phyloP scores from a whole-genome alignment of 2,888 invertebrate species.

The Myopa testacea region DNA sequence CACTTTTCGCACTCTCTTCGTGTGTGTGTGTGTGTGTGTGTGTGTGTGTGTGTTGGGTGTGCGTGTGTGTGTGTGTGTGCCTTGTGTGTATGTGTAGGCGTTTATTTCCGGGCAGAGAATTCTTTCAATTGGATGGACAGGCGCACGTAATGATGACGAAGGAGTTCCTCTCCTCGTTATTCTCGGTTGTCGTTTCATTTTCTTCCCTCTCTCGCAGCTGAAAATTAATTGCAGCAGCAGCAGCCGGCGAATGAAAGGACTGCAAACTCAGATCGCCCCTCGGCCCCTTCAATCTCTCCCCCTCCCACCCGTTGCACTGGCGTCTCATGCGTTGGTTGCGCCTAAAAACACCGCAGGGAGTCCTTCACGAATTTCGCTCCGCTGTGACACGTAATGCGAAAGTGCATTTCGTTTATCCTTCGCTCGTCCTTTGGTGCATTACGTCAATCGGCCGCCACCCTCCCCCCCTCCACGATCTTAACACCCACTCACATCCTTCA shows the following conservation, averaged over 20 bases:
- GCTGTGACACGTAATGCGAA: conserved; percentile 45
- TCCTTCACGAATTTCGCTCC: background rate
- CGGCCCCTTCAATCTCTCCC: background rate
- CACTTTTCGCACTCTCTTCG: background rate
- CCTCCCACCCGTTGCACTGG: background rate
- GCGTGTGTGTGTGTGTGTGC: background rate
- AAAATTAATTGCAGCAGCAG: conserved; percentile 36
- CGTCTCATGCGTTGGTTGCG: background rate
- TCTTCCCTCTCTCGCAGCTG: conserved; percentile 14
- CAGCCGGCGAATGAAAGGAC: conserved; percentile 30
- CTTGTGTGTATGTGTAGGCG: conserved; percentile 34
- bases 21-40: background rate
- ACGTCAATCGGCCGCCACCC: background rate
- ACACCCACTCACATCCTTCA: too few species aligned
- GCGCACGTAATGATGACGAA: conserved; percentile 38
- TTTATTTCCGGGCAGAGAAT: conserved; percentile 15
- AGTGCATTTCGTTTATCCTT: conserved; percentile 42
- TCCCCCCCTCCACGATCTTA: background rate
- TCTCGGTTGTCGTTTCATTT: conserved; percentile 2
- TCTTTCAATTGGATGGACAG: conserved; percentile 34
- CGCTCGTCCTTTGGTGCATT: conserved; percentile 18
- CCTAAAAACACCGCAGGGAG: conserved; percentile 29
- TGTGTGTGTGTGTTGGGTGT: background rate
- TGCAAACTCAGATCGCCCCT: background rate
- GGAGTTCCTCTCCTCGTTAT: conserved; percentile 3